phyloP scores from a whole-genome alignment of 1,140 invertebrate genomes.

The Prorops nasuta region DNA sequence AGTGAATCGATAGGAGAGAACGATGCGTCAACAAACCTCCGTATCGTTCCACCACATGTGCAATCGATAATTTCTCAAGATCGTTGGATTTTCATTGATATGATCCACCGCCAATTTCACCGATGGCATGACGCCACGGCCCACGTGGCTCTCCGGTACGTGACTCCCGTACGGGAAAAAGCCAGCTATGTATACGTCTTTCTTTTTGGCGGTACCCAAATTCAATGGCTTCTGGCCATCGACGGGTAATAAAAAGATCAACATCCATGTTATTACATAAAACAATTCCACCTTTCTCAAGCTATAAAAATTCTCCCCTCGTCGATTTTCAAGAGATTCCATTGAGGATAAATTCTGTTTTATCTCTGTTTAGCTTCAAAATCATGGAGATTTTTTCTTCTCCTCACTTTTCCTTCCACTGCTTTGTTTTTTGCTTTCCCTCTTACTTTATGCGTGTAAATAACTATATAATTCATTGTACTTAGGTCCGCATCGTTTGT shows the following conservation, averaged over 20 bases:
- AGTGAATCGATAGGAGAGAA: not conserved
- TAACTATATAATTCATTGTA: too few species aligned
- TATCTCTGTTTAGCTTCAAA: not conserved
- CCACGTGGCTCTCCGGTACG: slow-evolving; percentile 64
- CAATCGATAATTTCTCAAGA: slow-evolving; percentile 82
- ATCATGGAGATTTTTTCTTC: too few species aligned
- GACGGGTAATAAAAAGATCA: slow-evolving; percentile 27
- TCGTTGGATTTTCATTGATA: slow-evolving; percentile 83
- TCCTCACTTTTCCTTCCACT: too few species aligned
- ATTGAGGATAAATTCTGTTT: not conserved
- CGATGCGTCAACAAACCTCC: slow-evolving; percentile 65
- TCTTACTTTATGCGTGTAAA: too few species aligned
- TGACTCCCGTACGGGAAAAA: slow-evolving; percentile 85
- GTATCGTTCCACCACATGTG: slow-evolving; percentile 96
- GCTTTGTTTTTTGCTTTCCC: too few species aligned
- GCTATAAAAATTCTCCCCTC: too few species aligned
- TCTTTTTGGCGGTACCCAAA: slow-evolving; percentile 52
- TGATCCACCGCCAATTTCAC: slow-evolving; percentile 88
- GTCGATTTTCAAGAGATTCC: not conserved
- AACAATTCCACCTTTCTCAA: too few species aligned
- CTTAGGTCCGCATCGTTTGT: too few species aligned
- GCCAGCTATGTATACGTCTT: slow-evolving; percentile 85
- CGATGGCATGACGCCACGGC: slow-evolving; percentile 89
- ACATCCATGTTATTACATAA: too few species aligned
- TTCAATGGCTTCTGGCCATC: slow-evolving; percentile 61